phyloP scores from a whole-genome alignment of 2,888 invertebrate species.

The Nephrocerus scutellatus region DNA sequence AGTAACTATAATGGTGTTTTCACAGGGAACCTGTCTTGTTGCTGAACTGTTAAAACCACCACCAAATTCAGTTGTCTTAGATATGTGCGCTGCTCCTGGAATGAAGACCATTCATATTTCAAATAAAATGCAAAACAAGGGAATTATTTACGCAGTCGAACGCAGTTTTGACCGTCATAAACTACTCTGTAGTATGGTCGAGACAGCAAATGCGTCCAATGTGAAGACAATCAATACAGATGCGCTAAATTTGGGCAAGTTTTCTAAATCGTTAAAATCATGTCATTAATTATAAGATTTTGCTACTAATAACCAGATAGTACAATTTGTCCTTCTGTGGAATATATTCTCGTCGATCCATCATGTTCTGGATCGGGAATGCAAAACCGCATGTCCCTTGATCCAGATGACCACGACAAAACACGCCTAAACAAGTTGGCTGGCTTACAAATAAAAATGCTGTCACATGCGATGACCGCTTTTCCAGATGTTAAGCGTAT shows the following conservation, averaged over 20 bases:
- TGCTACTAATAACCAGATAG: slow-evolving; percentile 25
- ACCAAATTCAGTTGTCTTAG: slow-evolving; percentile 67
- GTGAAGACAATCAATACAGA: slow-evolving; percentile 64
- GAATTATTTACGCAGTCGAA: slow-evolving; percentile 79
- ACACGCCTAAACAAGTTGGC: slow-evolving; percentile 59
- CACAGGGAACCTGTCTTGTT: slow-evolving; percentile 85
- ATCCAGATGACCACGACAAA: slow-evolving; percentile 50
- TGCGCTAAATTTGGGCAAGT: slow-evolving; percentile 58
- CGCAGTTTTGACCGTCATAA: slow-evolving; percentile 59
- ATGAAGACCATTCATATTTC: slow-evolving; percentile 92
- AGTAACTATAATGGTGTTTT: slow-evolving; percentile 13
- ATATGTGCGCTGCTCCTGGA: slow-evolving; percentile 97
- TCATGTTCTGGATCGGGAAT: slow-evolving; percentile 93
- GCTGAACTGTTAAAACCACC: slow-evolving; percentile 70
- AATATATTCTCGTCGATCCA: slow-evolving; percentile 92
- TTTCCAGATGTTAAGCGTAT: slow-evolving; percentile 80
- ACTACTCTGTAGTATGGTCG: slow-evolving; percentile 58
- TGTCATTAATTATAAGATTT: neutral
- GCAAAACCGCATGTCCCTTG: slow-evolving; percentile 50
- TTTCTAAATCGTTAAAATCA: neutral
- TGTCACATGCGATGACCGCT: slow-evolving; percentile 74
- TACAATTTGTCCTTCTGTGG: slow-evolving; percentile 52
- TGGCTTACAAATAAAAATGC: slow-evolving; percentile 73
- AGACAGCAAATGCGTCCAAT: slow-evolving; percentile 59
- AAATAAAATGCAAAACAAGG: slow-evolving; percentile 69